Base-by-base conservation (phyloP, 2,113 vertebrate species). In the Ophiodon elongatus region DNA sequence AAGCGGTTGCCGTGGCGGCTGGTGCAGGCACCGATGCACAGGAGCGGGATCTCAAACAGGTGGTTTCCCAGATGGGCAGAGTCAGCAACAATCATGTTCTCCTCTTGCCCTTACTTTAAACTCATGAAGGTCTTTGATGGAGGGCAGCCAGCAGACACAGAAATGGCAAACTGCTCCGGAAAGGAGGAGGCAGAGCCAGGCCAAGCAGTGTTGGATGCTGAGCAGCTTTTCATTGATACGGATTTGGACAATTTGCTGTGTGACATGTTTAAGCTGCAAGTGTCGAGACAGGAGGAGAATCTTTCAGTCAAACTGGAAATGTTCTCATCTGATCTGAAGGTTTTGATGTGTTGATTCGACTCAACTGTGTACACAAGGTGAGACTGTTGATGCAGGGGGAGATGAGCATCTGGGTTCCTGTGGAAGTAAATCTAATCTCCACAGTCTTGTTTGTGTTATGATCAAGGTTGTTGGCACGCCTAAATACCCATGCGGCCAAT, bases 21-120 rank as follows among this genome's bases (percentile, higher is more conserved):
- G 76, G 63, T 8, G 59, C 69, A 70, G 50, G 23, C 62, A 50
- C 47, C 41, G 59, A 66, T 79, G 77, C 77, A 75, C 67, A 73
- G 56, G 15, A 66, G 9, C 1, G 0, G 23, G 47, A 27, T 75
- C 65, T 75, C 54, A 62, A 82, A 78, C 71, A 85, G 83, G 86
- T 84, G 86, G 64, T 81, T 83, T 84, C 73, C 81, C 89, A 85
- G 67, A 82, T 68, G 75, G 76, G 67, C 74, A 33, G 52, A 86
- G 75, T 86, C 79, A 89, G 66, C 67, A 71, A 64, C 68, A 85
- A 77, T 83, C 69, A 54, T 13, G 72, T 82, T 82, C 14, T 72
- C 76, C 76, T 80, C 57, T 39, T 6, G 47, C 39, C 31, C 29
- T 80, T 57, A 68, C 29, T 80, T 79, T 73, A 15, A 69, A 80